phyloP scores from a whole-genome alignment of 2,888 invertebrate genomes.

The Apomyelois bistriatella region DNA sequence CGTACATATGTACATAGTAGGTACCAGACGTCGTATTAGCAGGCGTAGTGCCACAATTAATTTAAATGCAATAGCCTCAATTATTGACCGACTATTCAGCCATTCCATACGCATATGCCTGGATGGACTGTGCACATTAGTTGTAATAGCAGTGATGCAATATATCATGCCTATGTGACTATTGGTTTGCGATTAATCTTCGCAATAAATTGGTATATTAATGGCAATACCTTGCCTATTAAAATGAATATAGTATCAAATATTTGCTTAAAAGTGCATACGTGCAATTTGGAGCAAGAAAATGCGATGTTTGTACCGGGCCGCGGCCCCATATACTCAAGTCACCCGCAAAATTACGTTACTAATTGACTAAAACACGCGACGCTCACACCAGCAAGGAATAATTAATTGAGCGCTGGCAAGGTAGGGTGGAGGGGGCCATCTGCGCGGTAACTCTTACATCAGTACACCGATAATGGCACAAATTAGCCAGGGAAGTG shows the following conservation, averaged over 20 bases:
- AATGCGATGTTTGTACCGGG: constrained; percentile 48
- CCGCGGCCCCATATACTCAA: constrained; percentile 72
- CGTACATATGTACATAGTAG: constrained; percentile 41
- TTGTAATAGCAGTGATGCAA: constrained; percentile 26
- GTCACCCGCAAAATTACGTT: constrained; percentile 80
- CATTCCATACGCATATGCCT: constrained; percentile 38
- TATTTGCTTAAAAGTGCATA: constrained; percentile 19
- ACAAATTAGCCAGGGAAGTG: constrained; percentile 79
- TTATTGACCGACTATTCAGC: constrained; percentile 57
- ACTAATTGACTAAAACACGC: constrained; percentile 81
- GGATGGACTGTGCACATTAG: constrained; percentile 30
- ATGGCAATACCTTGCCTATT: neutral
- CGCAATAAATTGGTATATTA: neutral
- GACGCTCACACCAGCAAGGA: constrained; percentile 78
- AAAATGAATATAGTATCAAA: neutral
- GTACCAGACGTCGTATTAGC: constrained; percentile 48
- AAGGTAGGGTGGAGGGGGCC: constrained; percentile 51
- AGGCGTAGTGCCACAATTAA: constrained; percentile 66
- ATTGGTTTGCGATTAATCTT: constrained; percentile 25
- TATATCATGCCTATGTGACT: constrained; percentile 32
- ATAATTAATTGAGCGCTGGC: constrained; percentile 78
- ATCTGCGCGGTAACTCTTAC: constrained; percentile 79
- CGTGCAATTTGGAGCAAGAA: constrained; percentile 40
- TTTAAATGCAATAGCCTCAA: constrained; percentile 73
- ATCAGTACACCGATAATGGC: constrained; percentile 81